phyloP scores from a whole-genome alignment of 2,888 invertebrate species.

The Polymixis lichenea region DNA sequence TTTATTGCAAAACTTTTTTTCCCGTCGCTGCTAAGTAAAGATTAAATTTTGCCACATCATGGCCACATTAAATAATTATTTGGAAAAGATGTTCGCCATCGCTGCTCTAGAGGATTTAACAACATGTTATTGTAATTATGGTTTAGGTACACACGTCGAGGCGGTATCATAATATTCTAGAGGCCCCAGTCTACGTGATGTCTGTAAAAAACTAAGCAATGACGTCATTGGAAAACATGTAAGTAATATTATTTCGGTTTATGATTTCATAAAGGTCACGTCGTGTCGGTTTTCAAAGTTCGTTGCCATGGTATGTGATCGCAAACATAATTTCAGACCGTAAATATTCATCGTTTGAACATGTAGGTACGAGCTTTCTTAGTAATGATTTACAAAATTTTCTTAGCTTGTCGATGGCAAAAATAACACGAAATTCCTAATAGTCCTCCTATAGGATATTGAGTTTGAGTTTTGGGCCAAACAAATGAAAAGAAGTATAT shows the following conservation, averaged over 20 bases:
- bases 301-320: constrained; percentile 15
- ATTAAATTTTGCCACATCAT: too few species aligned
- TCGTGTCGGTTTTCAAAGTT: constrained; percentile 15
- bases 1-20: too few species aligned
- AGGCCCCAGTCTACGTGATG: background rate
- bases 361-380: background rate
- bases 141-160: background rate
- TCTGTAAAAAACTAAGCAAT: constrained; percentile 8
- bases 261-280: constrained; percentile 34
- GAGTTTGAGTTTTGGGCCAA: too few species aligned
- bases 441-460: too few species aligned
- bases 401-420: too few species aligned
- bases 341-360: background rate
- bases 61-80: too few species aligned
- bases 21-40: too few species aligned
- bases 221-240: constrained; percentile 21
- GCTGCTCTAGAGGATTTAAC: too few species aligned
- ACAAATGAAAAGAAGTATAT: too few species aligned
- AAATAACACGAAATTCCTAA: too few species aligned
- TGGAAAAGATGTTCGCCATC: too few species aligned
- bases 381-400: too few species aligned
- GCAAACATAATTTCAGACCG: constrained; percentile 8
- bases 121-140: constrained; percentile 21
- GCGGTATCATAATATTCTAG: constrained; percentile 3
- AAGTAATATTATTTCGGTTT: constrained; percentile 14